Percentiles rank a stretch among this genome's conserved stretches.
phyloP scores from a whole-genome alignment of 2,888 invertebrate species.

The Lysandra bellargus region DNA sequence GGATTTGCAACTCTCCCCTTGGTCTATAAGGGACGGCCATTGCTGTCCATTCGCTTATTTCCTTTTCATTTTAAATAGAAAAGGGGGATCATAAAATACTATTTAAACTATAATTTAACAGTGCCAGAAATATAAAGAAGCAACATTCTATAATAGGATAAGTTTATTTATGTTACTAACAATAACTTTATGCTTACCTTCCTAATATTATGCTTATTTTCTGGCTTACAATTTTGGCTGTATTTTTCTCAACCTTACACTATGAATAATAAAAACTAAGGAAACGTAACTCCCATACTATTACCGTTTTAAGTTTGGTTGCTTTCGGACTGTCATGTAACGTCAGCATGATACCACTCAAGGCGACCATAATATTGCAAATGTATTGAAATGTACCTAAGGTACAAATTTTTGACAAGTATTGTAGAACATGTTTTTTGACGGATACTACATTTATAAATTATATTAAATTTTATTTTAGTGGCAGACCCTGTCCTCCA shows the following conservation, averaged over 20 bases:
- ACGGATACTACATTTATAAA: background rate
- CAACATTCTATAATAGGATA: background rate
- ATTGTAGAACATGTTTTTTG: too few relatives aligned
- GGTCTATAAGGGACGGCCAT: background rate
- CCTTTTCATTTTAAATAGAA: background rate
- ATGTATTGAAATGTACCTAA: too few relatives aligned
- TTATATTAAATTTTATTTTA: constrained; percentile 49
- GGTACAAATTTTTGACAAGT: too few relatives aligned
- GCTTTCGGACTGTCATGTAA: too few relatives aligned
- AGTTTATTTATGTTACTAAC: background rate
- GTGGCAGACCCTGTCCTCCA: constrained; percentile 93
- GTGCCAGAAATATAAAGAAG: background rate
- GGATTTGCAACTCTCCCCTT: background rate
- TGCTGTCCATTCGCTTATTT: background rate
- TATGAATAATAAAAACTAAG: too few relatives aligned
- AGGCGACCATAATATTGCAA: too few relatives aligned
- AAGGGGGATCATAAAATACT: background rate
- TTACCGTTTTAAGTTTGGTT: too few relatives aligned
- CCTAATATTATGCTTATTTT: background rate
- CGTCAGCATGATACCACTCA: too few relatives aligned
- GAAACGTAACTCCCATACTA: too few relatives aligned
- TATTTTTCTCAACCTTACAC: background rate
- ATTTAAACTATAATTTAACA: background rate
- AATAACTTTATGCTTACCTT: background rate
- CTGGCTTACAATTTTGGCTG: background rate